A percentile compares a stretch with the other conserved stretches of the same genome.
phyloP scores from a whole-genome alignment of 23 tunicate genomes.

The Ciona savignyi region DNA sequence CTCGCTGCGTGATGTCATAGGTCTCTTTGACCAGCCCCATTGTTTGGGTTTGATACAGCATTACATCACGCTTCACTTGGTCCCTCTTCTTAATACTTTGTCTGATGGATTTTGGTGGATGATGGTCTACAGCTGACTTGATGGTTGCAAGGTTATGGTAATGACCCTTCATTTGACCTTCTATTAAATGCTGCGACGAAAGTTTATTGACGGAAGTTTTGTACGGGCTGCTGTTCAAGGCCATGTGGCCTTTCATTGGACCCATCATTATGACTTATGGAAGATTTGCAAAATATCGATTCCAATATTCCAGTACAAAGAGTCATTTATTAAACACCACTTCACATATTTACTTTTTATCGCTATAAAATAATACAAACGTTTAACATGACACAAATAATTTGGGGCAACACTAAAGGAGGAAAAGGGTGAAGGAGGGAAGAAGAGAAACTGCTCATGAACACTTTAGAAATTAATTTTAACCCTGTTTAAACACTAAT shows the following conservation, averaged over 20 bases:
- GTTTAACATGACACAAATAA: no score
- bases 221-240: constrained; percentile 87
- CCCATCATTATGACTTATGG: constrained; percentile 3
- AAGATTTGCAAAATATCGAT: no score
- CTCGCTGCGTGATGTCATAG: not conserved
- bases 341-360: no score
- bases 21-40: not conserved
- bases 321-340: no score
- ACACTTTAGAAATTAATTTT: no score
- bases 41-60: constrained; percentile 23
- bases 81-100: constrained; percentile 78
- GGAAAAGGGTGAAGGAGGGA: no score
- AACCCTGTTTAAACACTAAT: no score
- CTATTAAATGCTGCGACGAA: constrained; percentile 76
- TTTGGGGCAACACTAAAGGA: no score
- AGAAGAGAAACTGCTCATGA: no score
- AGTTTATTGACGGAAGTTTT: constrained; percentile 84
- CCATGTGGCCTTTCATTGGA: constrained; percentile 73
- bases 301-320: no score
- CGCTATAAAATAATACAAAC: no score
- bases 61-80: constrained; percentile 59
- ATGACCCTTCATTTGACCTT: constrained; percentile 89
- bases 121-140: constrained; percentile 75
- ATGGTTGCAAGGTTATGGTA: constrained; percentile 78
- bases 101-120: constrained; percentile 68